Percentiles rank a stretch among this genome's conserved stretches.
Conservation (phyloP, 2,113 vertebrate genomes). For the Madoqua kirkii region DNA sequence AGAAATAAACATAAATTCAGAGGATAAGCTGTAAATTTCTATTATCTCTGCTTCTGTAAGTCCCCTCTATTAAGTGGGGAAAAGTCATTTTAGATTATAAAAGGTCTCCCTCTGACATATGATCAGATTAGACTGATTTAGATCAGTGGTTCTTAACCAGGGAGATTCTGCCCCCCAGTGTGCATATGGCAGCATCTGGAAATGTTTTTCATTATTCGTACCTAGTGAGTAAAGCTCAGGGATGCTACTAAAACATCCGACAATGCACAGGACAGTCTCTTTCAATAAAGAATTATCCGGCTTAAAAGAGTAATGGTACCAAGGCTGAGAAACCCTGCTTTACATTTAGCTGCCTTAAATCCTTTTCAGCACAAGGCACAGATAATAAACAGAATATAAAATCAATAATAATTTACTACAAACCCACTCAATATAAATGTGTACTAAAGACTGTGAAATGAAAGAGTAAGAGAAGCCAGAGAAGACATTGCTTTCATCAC, state of each 20-base stretch:
- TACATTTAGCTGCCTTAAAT: background rate
- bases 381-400: background rate
- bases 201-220: background rate
- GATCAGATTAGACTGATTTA: background rate
- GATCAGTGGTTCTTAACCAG: background rate
- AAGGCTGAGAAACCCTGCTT: background rate
- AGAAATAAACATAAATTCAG: constrained; percentile 30
- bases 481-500: background rate
- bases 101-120: background rate
- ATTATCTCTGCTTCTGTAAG: background rate
- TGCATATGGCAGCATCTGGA: background rate
- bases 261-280: background rate
- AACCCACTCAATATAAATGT: background rate
- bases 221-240: background rate
- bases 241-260: background rate
- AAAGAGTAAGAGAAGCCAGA: background rate
- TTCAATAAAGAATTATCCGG: background rate
- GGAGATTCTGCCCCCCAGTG: background rate
- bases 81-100: background rate
- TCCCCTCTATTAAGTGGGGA: background rate
- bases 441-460: background rate
- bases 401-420: background rate
- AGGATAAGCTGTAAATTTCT: background rate
- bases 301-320: background rate
- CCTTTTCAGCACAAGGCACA: background rate